Evolutionary conservation across 2,888 invertebrate genomes (phyloP).

Genomic region (Heteropelma amictum): DNA sequence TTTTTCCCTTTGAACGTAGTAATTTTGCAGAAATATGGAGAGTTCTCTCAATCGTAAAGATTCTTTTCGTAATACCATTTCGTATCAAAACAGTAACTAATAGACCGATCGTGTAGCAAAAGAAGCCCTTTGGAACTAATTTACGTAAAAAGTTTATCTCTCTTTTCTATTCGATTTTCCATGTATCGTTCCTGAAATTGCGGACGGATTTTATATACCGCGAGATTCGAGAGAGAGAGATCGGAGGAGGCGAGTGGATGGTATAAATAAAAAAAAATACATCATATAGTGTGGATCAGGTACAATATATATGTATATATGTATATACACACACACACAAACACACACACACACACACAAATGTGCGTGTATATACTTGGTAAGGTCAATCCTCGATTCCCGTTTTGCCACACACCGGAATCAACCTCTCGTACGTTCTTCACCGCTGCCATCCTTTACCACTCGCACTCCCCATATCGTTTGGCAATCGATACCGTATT

Average conservation of each 20-base stretch:
- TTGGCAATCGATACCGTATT: constrained; percentile 51
- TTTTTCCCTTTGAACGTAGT: no score
- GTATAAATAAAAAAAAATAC: constrained; percentile 2
- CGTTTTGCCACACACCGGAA: constrained; percentile 45
- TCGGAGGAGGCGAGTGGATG: constrained; percentile 27
- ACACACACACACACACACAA: no score
- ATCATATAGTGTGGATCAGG: constrained; percentile 3
- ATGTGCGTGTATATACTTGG: no score
- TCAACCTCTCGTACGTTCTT: constrained; percentile 36
- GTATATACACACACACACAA: no score
- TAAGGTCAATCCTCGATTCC: constrained; percentile 51
- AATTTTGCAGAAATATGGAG: no score
- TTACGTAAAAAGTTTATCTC: not conserved
- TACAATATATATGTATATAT: not conserved
- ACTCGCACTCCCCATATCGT: constrained; percentile 10
- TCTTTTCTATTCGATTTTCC: constrained; percentile 17
- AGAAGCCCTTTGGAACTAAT: not conserved
- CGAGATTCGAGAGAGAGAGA: constrained; percentile 45
- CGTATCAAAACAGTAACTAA: no score
- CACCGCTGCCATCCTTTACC: constrained; percentile 1
- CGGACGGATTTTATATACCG: constrained; percentile 48
- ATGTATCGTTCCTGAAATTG: constrained; percentile 47
- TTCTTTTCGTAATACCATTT: no score
- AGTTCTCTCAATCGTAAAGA: no score
- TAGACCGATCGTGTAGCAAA: not conserved